Evolutionary conservation across 1,140 invertebrate genomes (phyloP).

Genomic region (Tyrophagus putrescentiae): DNA sequence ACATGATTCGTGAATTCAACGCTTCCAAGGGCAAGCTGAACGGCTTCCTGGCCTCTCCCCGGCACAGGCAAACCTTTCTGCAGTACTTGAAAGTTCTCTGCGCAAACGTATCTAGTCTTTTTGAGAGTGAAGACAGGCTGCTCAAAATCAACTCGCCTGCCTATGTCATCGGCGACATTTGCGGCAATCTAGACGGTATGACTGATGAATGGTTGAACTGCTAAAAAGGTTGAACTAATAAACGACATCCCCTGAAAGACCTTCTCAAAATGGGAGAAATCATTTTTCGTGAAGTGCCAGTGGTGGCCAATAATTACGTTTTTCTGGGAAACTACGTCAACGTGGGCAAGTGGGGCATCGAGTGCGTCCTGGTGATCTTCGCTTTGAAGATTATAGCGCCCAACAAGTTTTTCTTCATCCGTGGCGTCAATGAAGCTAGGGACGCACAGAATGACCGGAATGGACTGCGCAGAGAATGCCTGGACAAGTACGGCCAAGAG

Average conservation of each 20-base stretch:
- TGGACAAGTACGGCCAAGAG: slow-evolving; percentile 46
- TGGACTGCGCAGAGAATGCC: slow-evolving; percentile 46
- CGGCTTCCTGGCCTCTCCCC: not conserved
- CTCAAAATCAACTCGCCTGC: slow-evolving; percentile 38
- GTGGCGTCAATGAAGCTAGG: slow-evolving; percentile 50
- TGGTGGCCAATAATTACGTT: slow-evolving; percentile 36
- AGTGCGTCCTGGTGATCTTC: slow-evolving; percentile 41
- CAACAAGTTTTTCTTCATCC: slow-evolving; percentile 42
- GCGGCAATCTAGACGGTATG: slow-evolving; percentile 44
- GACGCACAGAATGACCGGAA: slow-evolving; percentile 52
- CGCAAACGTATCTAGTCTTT: slow-evolving; percentile 22
- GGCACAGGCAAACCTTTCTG: not conserved
- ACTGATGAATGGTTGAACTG: too few species aligned
- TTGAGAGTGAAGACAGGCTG: slow-evolving; percentile 28
- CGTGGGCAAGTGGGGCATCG: slow-evolving; percentile 43
- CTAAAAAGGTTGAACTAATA: too few species aligned
- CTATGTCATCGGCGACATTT: slow-evolving; percentile 42
- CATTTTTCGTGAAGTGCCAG: slow-evolving; percentile 43
- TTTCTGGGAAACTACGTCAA: slow-evolving; percentile 55
- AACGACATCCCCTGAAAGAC: too few species aligned
- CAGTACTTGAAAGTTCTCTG: slow-evolving; percentile 1
- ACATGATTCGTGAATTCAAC: slow-evolving; percentile 12
- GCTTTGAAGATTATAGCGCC: slow-evolving; percentile 47
- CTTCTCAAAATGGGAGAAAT: slow-evolving; percentile 45
- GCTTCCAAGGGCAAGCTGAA: not conserved